phyloP scores from a whole-genome alignment of 2,888 invertebrate genomes.

The Pandemis heparana region DNA sequence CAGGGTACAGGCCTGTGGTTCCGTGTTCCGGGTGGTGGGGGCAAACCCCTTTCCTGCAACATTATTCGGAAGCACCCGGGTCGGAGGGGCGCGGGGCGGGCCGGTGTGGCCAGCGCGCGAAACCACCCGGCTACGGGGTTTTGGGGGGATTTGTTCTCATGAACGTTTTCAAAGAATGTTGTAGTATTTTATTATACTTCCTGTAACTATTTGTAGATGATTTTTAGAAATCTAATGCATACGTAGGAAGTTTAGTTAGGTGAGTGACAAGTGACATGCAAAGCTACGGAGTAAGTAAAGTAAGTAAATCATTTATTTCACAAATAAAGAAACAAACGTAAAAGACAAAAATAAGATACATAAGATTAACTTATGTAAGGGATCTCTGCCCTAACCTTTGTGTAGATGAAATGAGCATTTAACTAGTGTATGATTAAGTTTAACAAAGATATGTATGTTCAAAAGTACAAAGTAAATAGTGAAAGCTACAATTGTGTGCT shows the following conservation, averaged over 20 bases:
- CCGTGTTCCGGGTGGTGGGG: slow-evolving; percentile 23
- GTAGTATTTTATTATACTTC: not conserved
- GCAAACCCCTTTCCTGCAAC: slow-evolving; percentile 60
- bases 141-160: not conserved
- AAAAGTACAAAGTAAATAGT: no score
- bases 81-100: slow-evolving; percentile 76
- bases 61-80: slow-evolving; percentile 73
- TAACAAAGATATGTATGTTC: no score
- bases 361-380: no score
- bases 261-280: not conserved
- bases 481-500: no score
- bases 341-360: no score
- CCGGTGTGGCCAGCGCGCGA: slow-evolving; percentile 62
- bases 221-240: no score
- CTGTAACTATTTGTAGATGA: not conserved
- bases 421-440: no score
- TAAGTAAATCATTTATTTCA: no score
- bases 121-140: slow-evolving; percentile 37
- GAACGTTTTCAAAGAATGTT: not conserved
- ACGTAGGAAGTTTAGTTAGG: no score
- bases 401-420: no score
- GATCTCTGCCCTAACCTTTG: no score
- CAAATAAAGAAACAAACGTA: no score
- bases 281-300: not conserved
- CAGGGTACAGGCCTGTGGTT: slow-evolving; percentile 32